These are phyloP conservation scores for Redunca redunca DNA, from an alignment of 2,113 vertebrate genomes.

Conservation along the genomic window DNA sequence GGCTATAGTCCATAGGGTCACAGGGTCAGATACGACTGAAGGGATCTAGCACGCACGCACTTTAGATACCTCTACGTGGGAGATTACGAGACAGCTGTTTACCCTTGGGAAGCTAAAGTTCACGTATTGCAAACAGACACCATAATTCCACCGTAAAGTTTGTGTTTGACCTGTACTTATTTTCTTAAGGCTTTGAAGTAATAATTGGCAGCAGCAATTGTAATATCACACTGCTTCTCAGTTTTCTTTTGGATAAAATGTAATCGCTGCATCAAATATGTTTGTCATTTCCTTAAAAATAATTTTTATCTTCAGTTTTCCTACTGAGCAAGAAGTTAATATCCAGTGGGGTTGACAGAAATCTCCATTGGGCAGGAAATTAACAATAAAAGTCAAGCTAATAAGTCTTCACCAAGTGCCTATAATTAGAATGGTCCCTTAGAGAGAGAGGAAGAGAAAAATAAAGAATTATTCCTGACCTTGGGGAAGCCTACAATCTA, in stretches of 20 bases:
- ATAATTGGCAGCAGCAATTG: neutral
- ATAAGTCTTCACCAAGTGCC: constrained; percentile 1
- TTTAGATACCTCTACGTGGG: constrained; percentile 20
- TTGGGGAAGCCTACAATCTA: neutral
- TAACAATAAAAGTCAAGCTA: constrained; percentile 38
- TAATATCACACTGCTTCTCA: constrained; percentile 17
- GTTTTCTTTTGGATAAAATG: constrained; percentile 37
- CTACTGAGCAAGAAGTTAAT: constrained; percentile 29
- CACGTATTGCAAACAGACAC: neutral
- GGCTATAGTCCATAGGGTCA: neutral
- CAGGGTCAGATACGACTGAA: neutral
- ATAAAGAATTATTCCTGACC: neutral
- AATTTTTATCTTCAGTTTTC: constrained; percentile 45
- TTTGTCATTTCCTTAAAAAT: constrained; percentile 39
- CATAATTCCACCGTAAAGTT: constrained; percentile 18
- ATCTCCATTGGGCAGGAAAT: constrained; percentile 24
- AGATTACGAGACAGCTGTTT: constrained; percentile 41
- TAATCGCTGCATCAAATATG: constrained; percentile 8
- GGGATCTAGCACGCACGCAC: neutral
- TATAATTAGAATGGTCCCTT: constrained; percentile 5
- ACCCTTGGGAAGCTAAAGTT: constrained; percentile 21
- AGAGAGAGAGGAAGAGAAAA: neutral
- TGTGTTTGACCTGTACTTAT: constrained; percentile 17
- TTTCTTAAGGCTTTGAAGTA: constrained; percentile 31
- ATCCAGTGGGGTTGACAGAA: constrained; percentile 7